Conservation (phyloP, 1,140 invertebrate genomes). For the Lucilia cuprina region DNA sequence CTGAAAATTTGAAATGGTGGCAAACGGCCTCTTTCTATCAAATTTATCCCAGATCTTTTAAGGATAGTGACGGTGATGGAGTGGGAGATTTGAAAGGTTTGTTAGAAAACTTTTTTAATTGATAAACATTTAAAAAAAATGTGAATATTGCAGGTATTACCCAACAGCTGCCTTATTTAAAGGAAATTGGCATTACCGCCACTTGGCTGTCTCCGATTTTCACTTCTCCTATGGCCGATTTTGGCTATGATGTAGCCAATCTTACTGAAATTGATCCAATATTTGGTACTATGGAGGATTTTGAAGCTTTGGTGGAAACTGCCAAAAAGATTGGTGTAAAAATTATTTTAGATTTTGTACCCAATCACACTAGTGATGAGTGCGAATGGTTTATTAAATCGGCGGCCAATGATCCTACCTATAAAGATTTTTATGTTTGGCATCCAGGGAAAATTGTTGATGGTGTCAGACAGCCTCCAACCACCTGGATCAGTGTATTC, state of each 20-base stretch:
- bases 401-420: slow-evolving; percentile 66
- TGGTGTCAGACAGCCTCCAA: slow-evolving; percentile 66
- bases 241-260: slow-evolving; percentile 74
- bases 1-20: slow-evolving; percentile 70
- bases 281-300: slow-evolving; percentile 77
- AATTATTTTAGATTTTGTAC: slow-evolving; percentile 84
- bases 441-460: slow-evolving; percentile 65
- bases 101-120: not conserved
- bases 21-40: slow-evolving; percentile 77
- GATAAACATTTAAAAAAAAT: not conserved
- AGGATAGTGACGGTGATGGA: slow-evolving; percentile 79
- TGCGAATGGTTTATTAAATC: slow-evolving; percentile 77
- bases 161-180: slow-evolving; percentile 70
- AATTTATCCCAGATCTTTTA: slow-evolving; percentile 81
- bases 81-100: slow-evolving; percentile 75
- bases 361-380: slow-evolving; percentile 80
- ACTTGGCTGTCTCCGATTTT: slow-evolving; percentile 73
- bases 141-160: slow-evolving; percentile 63
- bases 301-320: slow-evolving; percentile 69
- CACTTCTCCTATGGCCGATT: slow-evolving; percentile 68
- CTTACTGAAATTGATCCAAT: slow-evolving; percentile 70
- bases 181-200: slow-evolving; percentile 70
- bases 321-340: slow-evolving; percentile 70
- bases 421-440: slow-evolving; percentile 77
- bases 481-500: slow-evolving; percentile 74